Evolutionary conservation across 2,888 invertebrate species (phyloP), one percentile per base, ranked within the genome.

Genomic region (Tillus elongatus): DNA sequence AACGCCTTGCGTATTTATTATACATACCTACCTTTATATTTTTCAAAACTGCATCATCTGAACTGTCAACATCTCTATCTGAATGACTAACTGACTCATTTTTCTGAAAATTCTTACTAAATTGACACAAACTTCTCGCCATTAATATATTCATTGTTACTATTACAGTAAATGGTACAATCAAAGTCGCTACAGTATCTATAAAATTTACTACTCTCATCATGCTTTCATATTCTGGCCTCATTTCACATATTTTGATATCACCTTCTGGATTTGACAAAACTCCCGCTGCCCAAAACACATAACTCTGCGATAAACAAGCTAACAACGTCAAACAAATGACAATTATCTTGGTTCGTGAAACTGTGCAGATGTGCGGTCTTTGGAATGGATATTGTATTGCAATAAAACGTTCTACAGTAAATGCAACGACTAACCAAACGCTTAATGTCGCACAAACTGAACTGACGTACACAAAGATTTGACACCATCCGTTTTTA

Each of bases 351-450:
- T 74, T 75, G 1, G 77, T 77, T 26, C 77, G 60, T 1, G 70
- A 62, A 2, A 75, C 71, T 0, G 77, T 78, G 51, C 77, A 78
- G 53, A 77, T 72, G 37, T 70, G 69, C 0, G 75, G 74, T 13
- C 75, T 58, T 35, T 71, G 71, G 8, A 77, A 53, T 0, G 77
- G 77, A 51, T 74, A 75, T 47, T 76, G 75, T 1, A 80, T 75
- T 2, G 78, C 79, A 28, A 80, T 75, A 59, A 77, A 80, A 36
- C 80, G 63, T 53, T 81, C 80, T 2, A 77, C 73, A 1, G 80
- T 80, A 54, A 80, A 80, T 1, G 77, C 77, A 3, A 81, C 79
- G 24, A 78, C 77, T 16, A 79, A 60, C 79, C 79, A 81, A 2
- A 77, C 78, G 50, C 77, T 77, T 8, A 80, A 56, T 35, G 76